phyloP scores from a whole-genome alignment of 2,888 invertebrate genomes.

The Bembecia ichneumoniformis region DNA sequence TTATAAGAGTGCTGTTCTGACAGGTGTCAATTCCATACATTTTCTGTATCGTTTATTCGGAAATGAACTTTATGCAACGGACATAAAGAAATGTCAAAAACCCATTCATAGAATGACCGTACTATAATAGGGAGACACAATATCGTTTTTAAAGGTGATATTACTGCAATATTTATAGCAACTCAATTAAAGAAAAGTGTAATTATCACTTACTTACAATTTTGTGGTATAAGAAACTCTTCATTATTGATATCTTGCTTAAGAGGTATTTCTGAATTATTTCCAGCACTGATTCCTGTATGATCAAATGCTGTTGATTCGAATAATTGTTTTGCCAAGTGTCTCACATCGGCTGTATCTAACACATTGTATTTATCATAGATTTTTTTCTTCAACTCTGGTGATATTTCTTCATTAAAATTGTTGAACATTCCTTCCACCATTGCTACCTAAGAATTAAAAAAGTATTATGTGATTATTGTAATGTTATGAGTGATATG shows the following conservation, averaged over 20 bases:
- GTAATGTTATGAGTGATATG: background rate
- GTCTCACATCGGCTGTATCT: conserved; percentile 35
- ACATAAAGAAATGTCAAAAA: too few species aligned
- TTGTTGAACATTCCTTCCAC: conserved; percentile 30
- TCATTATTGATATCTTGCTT: conserved; percentile 56
- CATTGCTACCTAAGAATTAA: conserved; percentile 28
- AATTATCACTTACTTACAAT: conserved; percentile 64
- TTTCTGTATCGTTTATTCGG: too few species aligned
- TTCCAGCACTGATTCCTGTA: conserved; percentile 64
- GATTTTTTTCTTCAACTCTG: conserved; percentile 16
- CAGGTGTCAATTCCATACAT: too few species aligned
- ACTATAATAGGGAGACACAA: too few species aligned
- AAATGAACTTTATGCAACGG: too few species aligned
- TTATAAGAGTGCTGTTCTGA: too few species aligned
- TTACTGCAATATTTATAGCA: background rate
- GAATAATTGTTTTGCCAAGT: conserved; percentile 42
- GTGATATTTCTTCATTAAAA: conserved; percentile 23
- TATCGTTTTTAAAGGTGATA: too few species aligned
- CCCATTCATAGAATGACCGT: too few species aligned
- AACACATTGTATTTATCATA: conserved; percentile 30
- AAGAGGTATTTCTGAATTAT: conserved; percentile 62
- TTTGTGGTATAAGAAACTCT: conserved; percentile 76
- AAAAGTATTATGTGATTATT: background rate
- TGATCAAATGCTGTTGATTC: conserved; percentile 38
- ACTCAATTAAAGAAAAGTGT: background rate